These are phyloP conservation scores for Cheilosia pagana DNA, from an alignment of 2,888 invertebrate species.

Conservation along the genomic window DNA sequence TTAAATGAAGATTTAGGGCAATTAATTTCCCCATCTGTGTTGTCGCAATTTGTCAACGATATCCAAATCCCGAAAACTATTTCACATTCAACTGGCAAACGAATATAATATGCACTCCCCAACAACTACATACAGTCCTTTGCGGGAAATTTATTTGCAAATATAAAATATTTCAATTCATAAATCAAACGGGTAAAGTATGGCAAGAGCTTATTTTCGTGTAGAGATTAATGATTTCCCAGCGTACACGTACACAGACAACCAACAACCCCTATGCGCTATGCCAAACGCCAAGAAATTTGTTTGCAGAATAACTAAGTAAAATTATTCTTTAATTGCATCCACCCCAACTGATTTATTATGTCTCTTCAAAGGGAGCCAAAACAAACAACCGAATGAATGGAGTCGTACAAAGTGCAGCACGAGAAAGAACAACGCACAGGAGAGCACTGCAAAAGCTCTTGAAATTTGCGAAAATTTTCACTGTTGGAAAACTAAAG, in stretches of 20 bases:
- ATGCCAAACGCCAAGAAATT: slow-evolving; percentile 61
- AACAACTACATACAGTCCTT: slow-evolving; percentile 11
- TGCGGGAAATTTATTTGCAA: slow-evolving; percentile 71
- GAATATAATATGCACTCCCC: slow-evolving; percentile 4
- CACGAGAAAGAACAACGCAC: slow-evolving; percentile 49
- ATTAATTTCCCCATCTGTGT: slow-evolving; percentile 55
- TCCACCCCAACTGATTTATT: slow-evolving; percentile 68
- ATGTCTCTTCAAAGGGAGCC: slow-evolving; percentile 13
- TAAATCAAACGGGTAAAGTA: slow-evolving; percentile 70
- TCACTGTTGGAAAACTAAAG: slow-evolving; percentile 13
- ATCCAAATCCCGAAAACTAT: slow-evolving; percentile 63
- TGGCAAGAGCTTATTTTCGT: slow-evolving; percentile 21
- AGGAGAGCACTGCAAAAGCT: slow-evolving; percentile 6
- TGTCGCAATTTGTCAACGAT: slow-evolving; percentile 57
- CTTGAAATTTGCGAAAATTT: slow-evolving; percentile 24
- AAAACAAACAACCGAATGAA: slow-evolving; percentile 16
- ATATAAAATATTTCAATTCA: slow-evolving; percentile 71
- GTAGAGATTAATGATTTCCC: slow-evolving; percentile 57
- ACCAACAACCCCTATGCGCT: slow-evolving; percentile 49
- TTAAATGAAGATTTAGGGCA: slow-evolving; percentile 67
- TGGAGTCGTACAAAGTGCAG: slow-evolving; percentile 42
- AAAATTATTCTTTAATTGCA: slow-evolving; percentile 73
- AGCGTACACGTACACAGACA: slow-evolving; percentile 22
- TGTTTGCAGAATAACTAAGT: slow-evolving; percentile 66
- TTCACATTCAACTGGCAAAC: slow-evolving; percentile 20